Evolutionary conservation across 2,888 invertebrate genomes (phyloP), one percentile per base, ranked within the genome.

Genomic region (Agrotis clavis): DNA sequence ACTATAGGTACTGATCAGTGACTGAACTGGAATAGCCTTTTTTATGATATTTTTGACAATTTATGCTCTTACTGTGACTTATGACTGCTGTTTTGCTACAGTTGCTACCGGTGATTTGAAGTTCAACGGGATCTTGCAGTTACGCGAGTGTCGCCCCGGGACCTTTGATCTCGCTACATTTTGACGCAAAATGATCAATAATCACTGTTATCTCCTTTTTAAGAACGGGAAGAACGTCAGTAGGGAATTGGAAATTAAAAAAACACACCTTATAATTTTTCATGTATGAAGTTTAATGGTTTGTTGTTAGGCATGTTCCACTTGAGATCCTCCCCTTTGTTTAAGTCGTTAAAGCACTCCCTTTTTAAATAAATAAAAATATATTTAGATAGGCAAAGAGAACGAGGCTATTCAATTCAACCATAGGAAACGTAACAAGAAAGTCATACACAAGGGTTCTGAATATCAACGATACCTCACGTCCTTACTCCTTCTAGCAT

Each of bases 1-100:
- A n/a, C n/a, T n/a, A n/a, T n/a, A n/a, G n/a, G n/a, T n/a, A n/a
- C n/a, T n/a, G n/a, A n/a, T n/a, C n/a, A n/a, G n/a, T n/a, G n/a
- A n/a, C n/a, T n/a, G n/a, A n/a, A 69, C 80, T 77, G 74, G 81
- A 85, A 81, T 72, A 59, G 71, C 53, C 71, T 56, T 63, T n/a
- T 51, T 63, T 51, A 62, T 71, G 14, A 21, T 19, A 41, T 19
- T 64, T 80, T 81, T 64, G 60, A 5, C n/a, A 67, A 60, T 69
- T 56, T 41, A 30, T 19, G 4, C 7, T 41, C 48, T 41, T 19
- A 47, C 13, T 60, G 45, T 50, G 9, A 19, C 25, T 56, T 54
- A 48, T 14, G 21, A 71, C 16, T 54, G 45, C n/a, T 71, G n/a
- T 56, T n/a, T 57, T 30, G 6, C 45, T 19, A 7, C 16, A 11